A percentile compares a stretch with the other conserved stretches of the same genome.
phyloP scores from a whole-genome alignment of 2,113 vertebrate genomes.

The Talpa occidentalis region DNA sequence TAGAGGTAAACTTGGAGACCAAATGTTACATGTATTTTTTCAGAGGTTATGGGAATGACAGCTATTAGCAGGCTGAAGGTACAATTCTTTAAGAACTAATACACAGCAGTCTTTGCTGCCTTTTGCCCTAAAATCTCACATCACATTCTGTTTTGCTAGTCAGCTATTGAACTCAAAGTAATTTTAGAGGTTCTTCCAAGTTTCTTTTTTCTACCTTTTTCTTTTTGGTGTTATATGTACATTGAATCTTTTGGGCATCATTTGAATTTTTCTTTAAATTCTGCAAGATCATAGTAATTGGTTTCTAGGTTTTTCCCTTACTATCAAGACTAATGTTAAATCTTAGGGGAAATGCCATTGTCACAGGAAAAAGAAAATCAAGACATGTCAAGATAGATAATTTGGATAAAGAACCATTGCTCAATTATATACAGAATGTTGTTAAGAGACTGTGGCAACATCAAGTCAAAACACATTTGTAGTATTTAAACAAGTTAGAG shows the following conservation, averaged over 20 bases:
- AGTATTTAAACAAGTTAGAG: neutral
- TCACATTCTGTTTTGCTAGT: constrained; percentile 74
- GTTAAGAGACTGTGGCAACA: neutral
- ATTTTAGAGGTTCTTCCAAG: constrained; percentile 65
- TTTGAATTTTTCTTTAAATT: constrained; percentile 57
- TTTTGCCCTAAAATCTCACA: constrained; percentile 65
- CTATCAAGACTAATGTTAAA: constrained; percentile 29
- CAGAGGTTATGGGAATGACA: constrained; percentile 66
- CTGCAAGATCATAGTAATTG: constrained; percentile 30
- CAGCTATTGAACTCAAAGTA: constrained; percentile 65
- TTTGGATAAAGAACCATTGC: neutral
- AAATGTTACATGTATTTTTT: constrained; percentile 24
- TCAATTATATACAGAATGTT: neutral
- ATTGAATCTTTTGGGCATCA: neutral
- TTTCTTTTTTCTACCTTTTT: constrained; percentile 50
- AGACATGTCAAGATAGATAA: neutral
- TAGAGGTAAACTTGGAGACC: constrained; percentile 38
- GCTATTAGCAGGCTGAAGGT: constrained; percentile 32
- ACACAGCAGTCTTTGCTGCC: constrained; percentile 18
- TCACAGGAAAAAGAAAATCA: neutral
- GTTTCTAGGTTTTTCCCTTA: neutral
- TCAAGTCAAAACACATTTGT: neutral
- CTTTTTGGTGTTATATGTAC: constrained; percentile 49
- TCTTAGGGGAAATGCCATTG: neutral
- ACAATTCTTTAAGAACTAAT: constrained; percentile 58